Evolutionary conservation across 2,888 invertebrate species (phyloP).

Genomic region (Andrena trimmerana): DNA sequence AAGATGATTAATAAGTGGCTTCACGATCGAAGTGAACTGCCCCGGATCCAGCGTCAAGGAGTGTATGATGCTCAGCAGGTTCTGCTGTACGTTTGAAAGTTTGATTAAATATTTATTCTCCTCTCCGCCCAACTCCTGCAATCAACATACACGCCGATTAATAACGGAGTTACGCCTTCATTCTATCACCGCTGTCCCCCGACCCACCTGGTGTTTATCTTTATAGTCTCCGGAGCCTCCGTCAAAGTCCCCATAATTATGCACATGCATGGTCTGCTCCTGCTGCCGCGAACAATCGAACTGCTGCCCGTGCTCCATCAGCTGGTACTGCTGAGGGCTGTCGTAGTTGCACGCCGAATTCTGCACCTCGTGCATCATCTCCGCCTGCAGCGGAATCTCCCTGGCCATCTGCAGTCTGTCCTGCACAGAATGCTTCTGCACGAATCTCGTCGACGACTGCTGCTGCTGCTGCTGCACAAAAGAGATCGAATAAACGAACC

Average conservation of each 20-base stretch:
- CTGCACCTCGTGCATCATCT: conserved; percentile 49
- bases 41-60: conserved; percentile 92
- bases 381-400: conserved; percentile 32
- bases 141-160: background rate
- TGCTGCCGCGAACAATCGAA: conserved; percentile 50
- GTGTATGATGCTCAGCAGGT: conserved; percentile 90
- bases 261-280: conserved; percentile 53
- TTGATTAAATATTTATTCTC: conserved; percentile 64
- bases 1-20: conserved; percentile 90
- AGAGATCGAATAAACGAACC: rapidly evolving
- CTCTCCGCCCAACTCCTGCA: conserved; percentile 54
- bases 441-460: background rate
- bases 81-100: conserved; percentile 82
- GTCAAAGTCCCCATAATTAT: conserved; percentile 66
- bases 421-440: conserved; percentile 75
- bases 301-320: conserved; percentile 60
- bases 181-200: background rate
- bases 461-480: conserved; percentile 14
- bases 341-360: conserved; percentile 57
- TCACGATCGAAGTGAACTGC: conserved; percentile 90
- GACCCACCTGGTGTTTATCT: conserved; percentile 73
- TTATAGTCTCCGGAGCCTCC: conserved; percentile 72
- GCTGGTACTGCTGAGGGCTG: conserved; percentile 58
- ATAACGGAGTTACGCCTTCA: background rate
- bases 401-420: conserved; percentile 77